Percentiles rank a stretch among this genome's conserved stretches.
Evolutionary conservation across 2,113 vertebrate species (phyloP).

Genomic region (Lutjanus erythropterus): DNA sequence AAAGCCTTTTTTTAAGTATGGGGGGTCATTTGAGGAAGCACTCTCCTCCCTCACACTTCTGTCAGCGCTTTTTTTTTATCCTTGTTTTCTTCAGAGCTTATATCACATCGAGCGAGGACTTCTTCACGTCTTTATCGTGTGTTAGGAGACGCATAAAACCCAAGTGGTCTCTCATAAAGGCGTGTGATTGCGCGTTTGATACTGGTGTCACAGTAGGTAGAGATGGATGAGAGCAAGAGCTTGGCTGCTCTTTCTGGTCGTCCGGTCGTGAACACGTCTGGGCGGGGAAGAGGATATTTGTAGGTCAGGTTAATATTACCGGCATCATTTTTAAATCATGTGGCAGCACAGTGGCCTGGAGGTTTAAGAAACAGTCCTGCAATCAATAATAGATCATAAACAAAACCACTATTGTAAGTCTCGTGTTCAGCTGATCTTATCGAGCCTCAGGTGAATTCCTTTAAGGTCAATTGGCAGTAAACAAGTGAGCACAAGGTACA

Average conservation of each 20-base stretch:
- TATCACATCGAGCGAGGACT: slow-evolving; percentile 9
- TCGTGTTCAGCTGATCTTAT: neutral
- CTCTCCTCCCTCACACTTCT: slow-evolving; percentile 41
- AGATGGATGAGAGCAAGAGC: slow-evolving; percentile 19
- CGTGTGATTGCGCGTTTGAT: slow-evolving; percentile 40
- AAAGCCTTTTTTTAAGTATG: slow-evolving; percentile 63
- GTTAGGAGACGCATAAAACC: slow-evolving; percentile 50
- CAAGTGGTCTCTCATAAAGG: slow-evolving; percentile 59
- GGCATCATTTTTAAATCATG: slow-evolving; percentile 28
- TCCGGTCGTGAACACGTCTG: neutral
- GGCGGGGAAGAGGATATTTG: neutral
- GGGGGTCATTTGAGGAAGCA: slow-evolving; percentile 56
- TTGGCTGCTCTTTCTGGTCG: slow-evolving; percentile 3
- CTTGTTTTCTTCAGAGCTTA: slow-evolving; percentile 37
- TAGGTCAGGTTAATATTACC: neutral
- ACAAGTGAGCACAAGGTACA: neutral
- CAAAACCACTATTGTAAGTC: slow-evolving; percentile 23
- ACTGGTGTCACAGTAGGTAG: neutral
- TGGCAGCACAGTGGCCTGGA: neutral
- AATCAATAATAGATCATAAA: neutral
- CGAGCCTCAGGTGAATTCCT: slow-evolving; percentile 22
- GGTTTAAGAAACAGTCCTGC: neutral
- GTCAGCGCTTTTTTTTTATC: slow-evolving; percentile 41
- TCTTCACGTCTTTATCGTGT: slow-evolving; percentile 42
- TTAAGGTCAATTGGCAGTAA: slow-evolving; percentile 8